Evolutionary conservation across 2,113 vertebrate species (phyloP).

Genomic region (Morone chrysops): DNA sequence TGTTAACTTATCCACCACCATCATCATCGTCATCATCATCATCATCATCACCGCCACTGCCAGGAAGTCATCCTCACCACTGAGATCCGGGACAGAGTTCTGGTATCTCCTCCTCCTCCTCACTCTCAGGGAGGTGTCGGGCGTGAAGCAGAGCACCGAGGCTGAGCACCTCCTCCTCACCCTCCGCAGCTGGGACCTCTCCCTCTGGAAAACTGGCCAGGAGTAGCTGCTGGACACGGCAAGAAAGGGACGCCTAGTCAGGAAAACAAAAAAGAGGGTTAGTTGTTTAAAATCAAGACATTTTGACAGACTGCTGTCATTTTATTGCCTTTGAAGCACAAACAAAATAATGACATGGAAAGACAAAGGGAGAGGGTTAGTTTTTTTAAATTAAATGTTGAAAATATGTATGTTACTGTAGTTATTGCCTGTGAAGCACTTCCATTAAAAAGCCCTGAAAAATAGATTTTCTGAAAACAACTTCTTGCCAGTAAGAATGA

Average conservation of each 20-base stretch:
- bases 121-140: slow-evolving; percentile 60
- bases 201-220: slow-evolving; percentile 89
- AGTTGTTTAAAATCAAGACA: not conserved
- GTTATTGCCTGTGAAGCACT: accelerated
- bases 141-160: slow-evolving; percentile 84
- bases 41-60: not conserved
- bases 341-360: not conserved
- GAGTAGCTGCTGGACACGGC: slow-evolving; percentile 89
- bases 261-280: not conserved
- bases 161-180: slow-evolving; percentile 71
- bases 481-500: not conserved
- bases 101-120: slow-evolving; percentile 67
- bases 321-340: no score
- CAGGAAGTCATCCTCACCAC: slow-evolving; percentile 80
- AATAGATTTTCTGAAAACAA: not conserved
- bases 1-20: not conserved
- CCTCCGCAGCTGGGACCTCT: slow-evolving; percentile 77
- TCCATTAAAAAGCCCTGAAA: not conserved
- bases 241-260: slow-evolving; percentile 84
- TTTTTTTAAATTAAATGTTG: not conserved
- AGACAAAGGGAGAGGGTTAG: not conserved
- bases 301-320: no score
- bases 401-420: not conserved
- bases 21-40: not conserved
- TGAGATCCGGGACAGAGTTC: slow-evolving; percentile 72